Base-by-base conservation (phyloP, 2,888 invertebrate genomes). In the Dorcus hopei region DNA sequence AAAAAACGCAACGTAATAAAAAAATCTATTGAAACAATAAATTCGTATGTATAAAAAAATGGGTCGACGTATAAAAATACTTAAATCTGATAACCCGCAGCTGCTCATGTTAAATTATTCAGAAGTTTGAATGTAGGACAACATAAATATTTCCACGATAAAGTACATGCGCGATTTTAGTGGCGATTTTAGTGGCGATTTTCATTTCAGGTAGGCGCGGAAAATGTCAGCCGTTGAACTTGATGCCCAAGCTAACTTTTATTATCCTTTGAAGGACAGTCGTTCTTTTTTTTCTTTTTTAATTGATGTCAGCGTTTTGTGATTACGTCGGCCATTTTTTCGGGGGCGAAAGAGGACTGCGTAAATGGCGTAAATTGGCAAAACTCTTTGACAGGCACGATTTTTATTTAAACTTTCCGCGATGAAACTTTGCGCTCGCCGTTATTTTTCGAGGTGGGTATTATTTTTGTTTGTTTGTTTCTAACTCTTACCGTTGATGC, bases 41-140 rank as follows among this genome's bases (percentile, higher is more conserved):
- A 42, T 42, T 42, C 42, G 42, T 14, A 14, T 1, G 42, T 4
- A 42, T 9, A 42, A 54, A 54, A 47, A 47, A 52, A 52, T 39
- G 39, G 51, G 52, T 51, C 55, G 38, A 16, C 38, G 38, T 38
- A 39, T 39, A 50, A 39, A 45, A 39, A 39, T 59, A 54, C 54
- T 57, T 52, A 54, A 63, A 63, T 63, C 63, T 61, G 63, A 63
- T 63, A 61, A 63, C 48, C 19, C 52, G 52, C 61, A 60, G 62
- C 60, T 60, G 62, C 59, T 55, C 62, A 52, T 57, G 60, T 51
- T 62, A 61, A 63, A 61, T 59, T 61, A 63, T 61, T 63, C 59
- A 58, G 57, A 59, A 61, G 60, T 58, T 19, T 23, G 59, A 57
- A 59, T 56, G 53, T 60, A 53, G 60, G 57, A 60, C 59, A 55